A percentile compares a stretch with the other conserved stretches of the same genome.
phyloP scores from a whole-genome alignment of 1,140 invertebrate species.

The Aphidius ervi region DNA sequence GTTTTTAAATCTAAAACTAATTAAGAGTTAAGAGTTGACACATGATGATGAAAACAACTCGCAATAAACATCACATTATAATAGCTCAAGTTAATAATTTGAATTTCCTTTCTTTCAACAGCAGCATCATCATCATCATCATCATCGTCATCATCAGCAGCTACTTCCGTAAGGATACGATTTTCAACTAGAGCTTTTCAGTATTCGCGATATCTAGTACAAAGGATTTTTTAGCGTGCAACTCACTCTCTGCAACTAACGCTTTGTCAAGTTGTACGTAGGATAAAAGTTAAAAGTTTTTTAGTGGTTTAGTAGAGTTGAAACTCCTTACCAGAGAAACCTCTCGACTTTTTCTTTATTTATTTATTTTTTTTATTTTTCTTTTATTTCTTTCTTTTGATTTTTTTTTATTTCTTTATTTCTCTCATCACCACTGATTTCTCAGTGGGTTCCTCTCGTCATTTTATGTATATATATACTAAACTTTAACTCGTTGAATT shows the following conservation, averaged over 20 bases:
- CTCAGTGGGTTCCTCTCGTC: background rate
- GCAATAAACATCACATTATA: too few species aligned
- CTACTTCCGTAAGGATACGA: slow-evolving; percentile 3
- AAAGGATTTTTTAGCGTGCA: slow-evolving; percentile 6
- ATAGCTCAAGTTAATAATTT: slow-evolving; percentile 7
- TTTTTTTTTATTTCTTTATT: background rate
- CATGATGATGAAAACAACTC: too few species aligned
- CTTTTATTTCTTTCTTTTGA: background rate
- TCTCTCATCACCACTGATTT: background rate
- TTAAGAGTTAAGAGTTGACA: background rate
- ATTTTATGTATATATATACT: too few species aligned
- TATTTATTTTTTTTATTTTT: slow-evolving; percentile 2
- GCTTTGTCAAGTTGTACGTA: slow-evolving; percentile 9
- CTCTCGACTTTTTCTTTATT: slow-evolving; percentile 5
- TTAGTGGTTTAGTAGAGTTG: background rate
- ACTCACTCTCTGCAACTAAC: slow-evolving; percentile 9
- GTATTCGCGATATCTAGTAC: background rate
- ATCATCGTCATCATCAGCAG: background rate
- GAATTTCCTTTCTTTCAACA: background rate
- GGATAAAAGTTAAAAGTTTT: slow-evolving; percentile 3
- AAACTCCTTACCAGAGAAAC: background rate
- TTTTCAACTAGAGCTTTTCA: background rate
- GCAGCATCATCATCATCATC: too few species aligned
- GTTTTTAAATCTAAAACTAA: background rate
- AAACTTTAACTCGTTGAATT: too few species aligned